Evolutionary conservation across 2,888 invertebrate species (phyloP).

Genomic region (Tigriopus californicus): DNA sequence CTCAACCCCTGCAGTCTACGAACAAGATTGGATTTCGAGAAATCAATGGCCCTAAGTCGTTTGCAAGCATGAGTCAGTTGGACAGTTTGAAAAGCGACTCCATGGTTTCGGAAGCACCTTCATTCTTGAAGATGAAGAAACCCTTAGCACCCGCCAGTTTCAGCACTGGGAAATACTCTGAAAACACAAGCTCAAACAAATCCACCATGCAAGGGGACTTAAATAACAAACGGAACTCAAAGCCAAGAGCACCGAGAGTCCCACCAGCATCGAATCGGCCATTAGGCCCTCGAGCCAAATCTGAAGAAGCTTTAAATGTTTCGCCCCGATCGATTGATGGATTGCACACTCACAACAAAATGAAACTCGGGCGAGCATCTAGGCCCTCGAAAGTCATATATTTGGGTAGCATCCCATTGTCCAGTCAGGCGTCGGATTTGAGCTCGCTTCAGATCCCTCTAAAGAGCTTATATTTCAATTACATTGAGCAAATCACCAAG

Average conservation of each 20-base stretch:
- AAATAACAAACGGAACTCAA: neutral
- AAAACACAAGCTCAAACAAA: neutral
- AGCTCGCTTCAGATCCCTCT: constrained; percentile 56
- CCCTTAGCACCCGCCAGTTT: no score
- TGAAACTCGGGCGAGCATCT: neutral
- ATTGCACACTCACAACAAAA: neutral
- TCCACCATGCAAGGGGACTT: neutral
- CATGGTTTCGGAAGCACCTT: neutral
- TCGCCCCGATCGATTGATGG: neutral
- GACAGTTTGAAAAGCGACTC: neutral
- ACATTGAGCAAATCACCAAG: constrained; percentile 23
- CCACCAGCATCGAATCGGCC: neutral
- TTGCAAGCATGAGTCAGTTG: neutral
- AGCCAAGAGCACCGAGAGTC: neutral
- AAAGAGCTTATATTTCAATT: constrained; percentile 46
- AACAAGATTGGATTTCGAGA: neutral
- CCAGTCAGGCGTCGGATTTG: constrained; percentile 35
- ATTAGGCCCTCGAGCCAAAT: neutral
- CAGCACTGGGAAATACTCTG: neutral
- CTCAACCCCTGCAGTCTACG: no score
- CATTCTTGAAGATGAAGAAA: neutral
- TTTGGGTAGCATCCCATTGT: constrained; percentile 56
- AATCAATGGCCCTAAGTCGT: neutral
- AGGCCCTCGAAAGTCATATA: constrained; percentile 41
- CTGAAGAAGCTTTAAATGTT: neutral